Evolutionary conservation across 2,888 invertebrate species (phyloP), one percentile per base, ranked within the genome.

Genomic region (Xestia rhomboidea): DNA sequence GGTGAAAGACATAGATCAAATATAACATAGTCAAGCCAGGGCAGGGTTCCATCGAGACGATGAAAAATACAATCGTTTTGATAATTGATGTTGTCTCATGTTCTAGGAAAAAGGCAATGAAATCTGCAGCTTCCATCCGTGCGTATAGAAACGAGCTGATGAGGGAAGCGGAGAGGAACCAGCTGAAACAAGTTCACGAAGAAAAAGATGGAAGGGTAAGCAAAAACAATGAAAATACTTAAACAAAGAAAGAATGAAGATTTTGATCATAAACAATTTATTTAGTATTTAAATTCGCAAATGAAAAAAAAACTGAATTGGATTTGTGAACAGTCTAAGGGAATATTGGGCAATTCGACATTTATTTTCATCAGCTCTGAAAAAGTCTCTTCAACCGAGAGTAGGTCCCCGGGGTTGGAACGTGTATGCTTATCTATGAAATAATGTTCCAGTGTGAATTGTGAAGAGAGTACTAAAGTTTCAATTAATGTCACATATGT

Each of bases 121-220:
- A 96, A 86, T 96, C 96, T 2, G 96, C 96, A 3, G 94, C 94
- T 13, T 95, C 96, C 0, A 89, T 96, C 0, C 91, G 95, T 30
- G 95, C 95, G 0, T 96, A 96, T 81, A 91, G 96, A 71, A 95
- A 94, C 77, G 96, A 96, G 73, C 76, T 96, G 69, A 92, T 96
- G 86, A 90, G 95, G 70, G 96, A 96, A 88, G 91, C 93, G 0
- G 95, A 97, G 87, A 93, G 96, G 27, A 97, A 97, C 76, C 96
- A 96, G 74, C 86, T 95, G 76, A 96, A 95, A 79, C 95, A 95
- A 88, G 95, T 96, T 79, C 93, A 96, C 72, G 96, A 96, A 80
- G 95, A 96, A 83, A 95, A 95, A 81, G 96, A 95, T 88, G 95
- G 95, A 77, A 95, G 92, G 93, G 97, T 96, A 69, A 60, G 90